phyloP scores from a whole-genome alignment of 2,797 vertebrate genomes.

The Aratinga solstitialis region DNA sequence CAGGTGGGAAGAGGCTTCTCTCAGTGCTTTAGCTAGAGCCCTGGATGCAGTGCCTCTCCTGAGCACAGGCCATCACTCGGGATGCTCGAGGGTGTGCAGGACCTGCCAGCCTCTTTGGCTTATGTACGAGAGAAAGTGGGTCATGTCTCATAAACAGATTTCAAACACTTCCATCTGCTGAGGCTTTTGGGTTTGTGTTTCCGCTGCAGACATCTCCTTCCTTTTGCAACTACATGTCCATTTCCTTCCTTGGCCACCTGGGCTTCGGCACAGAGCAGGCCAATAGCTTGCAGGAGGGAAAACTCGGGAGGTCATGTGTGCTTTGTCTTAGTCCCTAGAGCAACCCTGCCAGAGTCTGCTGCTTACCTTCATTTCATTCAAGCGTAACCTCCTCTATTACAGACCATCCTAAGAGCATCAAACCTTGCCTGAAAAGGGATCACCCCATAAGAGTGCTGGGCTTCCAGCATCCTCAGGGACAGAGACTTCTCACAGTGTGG shows the following conservation, averaged over 20 bases:
- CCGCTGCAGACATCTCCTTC: not conserved
- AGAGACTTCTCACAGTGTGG: not conserved
- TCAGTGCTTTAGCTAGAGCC: not conserved
- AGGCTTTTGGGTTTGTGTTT: not conserved
- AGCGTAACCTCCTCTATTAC: not conserved
- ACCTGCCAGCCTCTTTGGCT: slow-evolving; percentile 22
- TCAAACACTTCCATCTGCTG: not conserved
- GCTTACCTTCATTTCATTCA: not conserved
- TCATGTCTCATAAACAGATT: not conserved
- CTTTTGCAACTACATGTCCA: rapidly evolving
- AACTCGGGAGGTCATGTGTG: not conserved
- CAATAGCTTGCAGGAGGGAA: not conserved
- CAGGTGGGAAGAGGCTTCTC: not conserved
- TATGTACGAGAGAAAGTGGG: not conserved
- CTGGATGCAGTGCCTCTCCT: not conserved
- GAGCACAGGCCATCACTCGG: rapidly evolving
- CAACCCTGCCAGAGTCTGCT: not conserved
- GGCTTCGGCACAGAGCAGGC: rapidly evolving
- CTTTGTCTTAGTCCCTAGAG: not conserved
- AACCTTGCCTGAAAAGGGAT: not conserved
- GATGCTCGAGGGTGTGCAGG: not conserved
- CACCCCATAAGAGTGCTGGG: not conserved
- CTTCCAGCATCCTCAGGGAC: not conserved
- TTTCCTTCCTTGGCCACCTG: not conserved
- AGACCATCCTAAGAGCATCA: not conserved